Evolutionary conservation across 2,113 vertebrate genomes (phyloP).

Genomic region (Eupsittula cactorum): DNA sequence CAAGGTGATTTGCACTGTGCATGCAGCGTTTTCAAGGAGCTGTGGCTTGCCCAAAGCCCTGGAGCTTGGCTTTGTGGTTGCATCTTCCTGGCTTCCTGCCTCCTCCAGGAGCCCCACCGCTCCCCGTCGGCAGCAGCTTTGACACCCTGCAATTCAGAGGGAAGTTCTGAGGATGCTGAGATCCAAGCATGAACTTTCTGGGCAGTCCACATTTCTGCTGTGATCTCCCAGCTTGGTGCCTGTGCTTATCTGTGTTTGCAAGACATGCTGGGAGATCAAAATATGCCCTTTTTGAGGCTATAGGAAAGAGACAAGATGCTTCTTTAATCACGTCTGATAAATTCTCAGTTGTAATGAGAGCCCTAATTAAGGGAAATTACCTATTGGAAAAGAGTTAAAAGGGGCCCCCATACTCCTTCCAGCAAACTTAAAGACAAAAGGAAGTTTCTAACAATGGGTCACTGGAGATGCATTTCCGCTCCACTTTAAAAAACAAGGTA

Average conservation of each 20-base stretch:
- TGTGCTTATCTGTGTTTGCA: constrained; percentile 62
- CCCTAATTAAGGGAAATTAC: constrained; percentile 85
- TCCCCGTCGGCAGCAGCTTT: not conserved
- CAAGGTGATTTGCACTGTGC: rapidly evolving
- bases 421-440: constrained; percentile 88
- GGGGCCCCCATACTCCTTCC: constrained; percentile 78
- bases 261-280: constrained; percentile 68
- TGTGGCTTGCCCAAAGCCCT: rapidly evolving
- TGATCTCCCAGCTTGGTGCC: not conserved
- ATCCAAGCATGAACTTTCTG: constrained; percentile 59
- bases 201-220: constrained; percentile 41
- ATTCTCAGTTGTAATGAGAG: constrained; percentile 75
- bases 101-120: rapidly evolving
- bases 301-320: constrained; percentile 75
- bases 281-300: constrained; percentile 62
- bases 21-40: rapidly evolving
- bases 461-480: constrained; percentile 98
- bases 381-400: constrained; percentile 83
- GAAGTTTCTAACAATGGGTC: constrained; percentile 97
- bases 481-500: constrained; percentile 88
- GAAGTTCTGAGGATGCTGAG: constrained; percentile 43
- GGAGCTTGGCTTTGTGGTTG: not conserved
- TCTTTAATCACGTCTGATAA: constrained; percentile 77
- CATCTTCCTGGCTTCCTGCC: not conserved
- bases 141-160: constrained; percentile 23